Percentiles rank a stretch among this genome's conserved stretches.
Evolutionary conservation across 2,797 vertebrate genomes (phyloP).

Genomic region (Coilia nasus): DNA sequence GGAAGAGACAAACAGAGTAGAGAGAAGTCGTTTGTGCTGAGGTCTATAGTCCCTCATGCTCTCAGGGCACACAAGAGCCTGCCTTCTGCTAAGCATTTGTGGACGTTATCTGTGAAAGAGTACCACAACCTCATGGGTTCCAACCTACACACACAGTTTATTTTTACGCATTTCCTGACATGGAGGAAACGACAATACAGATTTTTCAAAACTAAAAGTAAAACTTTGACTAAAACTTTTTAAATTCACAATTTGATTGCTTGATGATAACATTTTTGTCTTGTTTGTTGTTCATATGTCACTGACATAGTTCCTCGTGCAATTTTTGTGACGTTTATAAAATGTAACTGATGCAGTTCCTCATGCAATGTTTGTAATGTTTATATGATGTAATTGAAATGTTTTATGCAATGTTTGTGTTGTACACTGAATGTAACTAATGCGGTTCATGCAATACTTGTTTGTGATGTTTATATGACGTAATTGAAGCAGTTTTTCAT

Average conservation of each 20-base stretch:
- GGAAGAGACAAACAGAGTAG: not conserved
- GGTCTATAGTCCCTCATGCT: not conserved
- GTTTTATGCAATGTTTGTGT: not conserved
- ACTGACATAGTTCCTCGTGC: not conserved
- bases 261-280: not conserved
- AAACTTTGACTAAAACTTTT: not conserved
- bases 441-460: not conserved
- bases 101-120: not conserved
- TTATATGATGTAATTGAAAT: no score
- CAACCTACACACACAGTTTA: not conserved
- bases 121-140: not conserved
- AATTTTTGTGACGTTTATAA: not conserved
- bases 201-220: not conserved
- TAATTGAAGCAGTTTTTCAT: no score
- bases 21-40: not conserved
- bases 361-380: not conserved
- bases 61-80: not conserved
- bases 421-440: not conserved
- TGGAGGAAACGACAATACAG: not conserved
- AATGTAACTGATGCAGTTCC: not conserved
- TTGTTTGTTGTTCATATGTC: not conserved
- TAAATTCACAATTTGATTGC: not conserved
- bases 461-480: no score
- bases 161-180: not conserved
- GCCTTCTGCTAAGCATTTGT: not conserved